Evolutionary conservation across 2,888 invertebrate species (phyloP), one percentile per base, ranked within the genome.

Genomic region (Eupeodes luniger): DNA sequence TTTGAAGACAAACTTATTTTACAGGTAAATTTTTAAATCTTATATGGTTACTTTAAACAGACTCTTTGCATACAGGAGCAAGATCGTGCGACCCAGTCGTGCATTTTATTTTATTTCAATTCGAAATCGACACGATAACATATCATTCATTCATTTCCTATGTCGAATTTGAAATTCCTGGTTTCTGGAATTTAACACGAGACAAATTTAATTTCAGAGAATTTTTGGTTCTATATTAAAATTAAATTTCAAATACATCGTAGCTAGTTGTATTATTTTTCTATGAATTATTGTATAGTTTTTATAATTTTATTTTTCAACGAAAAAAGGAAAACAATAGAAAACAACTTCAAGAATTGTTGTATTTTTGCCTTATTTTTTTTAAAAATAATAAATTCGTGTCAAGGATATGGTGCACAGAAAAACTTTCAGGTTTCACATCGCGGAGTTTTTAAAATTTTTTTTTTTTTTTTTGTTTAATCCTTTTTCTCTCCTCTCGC

Each of bases 341-440:
- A 70, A 79, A 64, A 57, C 5, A 64, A 70, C n/a, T 59, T 34
- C 1, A 80, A 80, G 72, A 76, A 40, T 7, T 40, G 40, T 40
- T 40, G 5, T 40, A 7, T 40, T 40, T 40, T 40, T 40, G 1
- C 27, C 27, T 27, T 40, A 51, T 76, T 84, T 80, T 40, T 34
- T 64, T 10, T 9, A 12, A 3, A 34, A 62, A 75, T 69, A 80
- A 80, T 64, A 81, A 70, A 85, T 81, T 70, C 81, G 57, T 85
- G 85, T 76, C 85, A 85, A 85, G 85, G 85, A 85, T 85, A 85
- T 53, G 51, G 57, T 51, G 85, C 55, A 83, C 10, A 64, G 27
- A 59, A 57, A 10, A 81, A 57, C 40, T 51, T 69, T 70, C 70
- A 74, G 69, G 77, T 64, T 61, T 49, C 27, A 44, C 61, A 62